Percentiles rank a stretch among this genome's conserved stretches.
These are phyloP conservation scores for Mamestra brassicae DNA, from an alignment of 2,888 invertebrate species.

Conservation along the genomic window DNA sequence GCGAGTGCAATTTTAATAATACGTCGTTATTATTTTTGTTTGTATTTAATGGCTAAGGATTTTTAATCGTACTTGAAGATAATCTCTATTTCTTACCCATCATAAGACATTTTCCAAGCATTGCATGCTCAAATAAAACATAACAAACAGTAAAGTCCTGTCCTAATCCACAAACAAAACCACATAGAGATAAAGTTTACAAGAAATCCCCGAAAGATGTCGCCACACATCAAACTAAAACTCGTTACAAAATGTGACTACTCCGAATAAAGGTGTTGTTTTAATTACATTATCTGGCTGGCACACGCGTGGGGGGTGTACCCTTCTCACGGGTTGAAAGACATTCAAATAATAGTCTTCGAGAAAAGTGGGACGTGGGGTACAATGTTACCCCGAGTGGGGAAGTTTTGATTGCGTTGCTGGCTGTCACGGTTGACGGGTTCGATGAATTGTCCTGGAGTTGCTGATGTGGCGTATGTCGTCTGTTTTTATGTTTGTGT, in stretches of 20 bases:
- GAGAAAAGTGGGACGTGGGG: conserved; percentile 79
- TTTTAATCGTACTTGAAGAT: not conserved
- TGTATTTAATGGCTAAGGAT: not conserved
- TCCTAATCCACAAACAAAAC: conserved; percentile 52
- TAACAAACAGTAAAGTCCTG: conserved; percentile 28
- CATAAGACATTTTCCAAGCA: not conserved
- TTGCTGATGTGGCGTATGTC: conserved; percentile 64
- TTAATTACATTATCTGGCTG: conserved; percentile 90
- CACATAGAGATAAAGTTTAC: conserved; percentile 63
- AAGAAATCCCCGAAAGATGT: conserved; percentile 64
- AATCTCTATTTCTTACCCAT: not conserved
- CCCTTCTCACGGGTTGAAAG: conserved; percentile 90
- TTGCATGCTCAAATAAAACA: conserved; percentile 12
- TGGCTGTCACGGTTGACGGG: conserved; percentile 84
- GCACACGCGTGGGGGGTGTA: conserved; percentile 85
- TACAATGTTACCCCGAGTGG: conserved; percentile 68
- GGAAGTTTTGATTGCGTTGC: conserved; percentile 88
- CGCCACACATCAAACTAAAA: conserved; percentile 77
- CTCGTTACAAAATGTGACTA: conserved; percentile 81
- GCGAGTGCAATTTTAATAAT: not conserved
- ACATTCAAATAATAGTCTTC: conserved; percentile 90
- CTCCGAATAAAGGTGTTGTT: conserved; percentile 90
- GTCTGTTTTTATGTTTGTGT: conserved; percentile 71
- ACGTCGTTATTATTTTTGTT: not conserved
- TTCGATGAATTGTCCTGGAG: conserved; percentile 79